Evolutionary conservation across 2,113 vertebrate genomes (phyloP), one percentile per base, ranked within the genome.

Genomic region (Girardinichthys multiradiatus): DNA sequence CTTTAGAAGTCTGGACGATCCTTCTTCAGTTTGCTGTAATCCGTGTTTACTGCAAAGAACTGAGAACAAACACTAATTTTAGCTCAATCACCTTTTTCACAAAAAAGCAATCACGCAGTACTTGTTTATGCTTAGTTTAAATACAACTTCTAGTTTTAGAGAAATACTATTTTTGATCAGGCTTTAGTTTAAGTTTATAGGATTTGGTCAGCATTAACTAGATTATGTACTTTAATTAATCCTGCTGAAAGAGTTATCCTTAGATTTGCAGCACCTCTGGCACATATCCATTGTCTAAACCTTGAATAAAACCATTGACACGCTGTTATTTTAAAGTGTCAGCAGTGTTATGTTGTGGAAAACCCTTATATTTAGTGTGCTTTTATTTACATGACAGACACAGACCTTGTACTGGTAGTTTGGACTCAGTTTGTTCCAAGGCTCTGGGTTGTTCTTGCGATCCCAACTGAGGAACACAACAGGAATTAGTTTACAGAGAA

Each of bases 1-100:
- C 72, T 96, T 86, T 92, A 98, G 93, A 94, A 98, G 72, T 98
- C 96, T 26, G 96, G 97, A n/a, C 97, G 89, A 37, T 99, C 90
- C 90, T 98, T 98, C 92, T 98, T 96, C 92, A 98, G 95, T 68
- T 94, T 96, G 84, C 92, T 95, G 95, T 99, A 98, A 90, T 98
- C 96, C 57, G 92, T 90, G 76, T 95, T 96, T 33, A 97, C 94
- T 0, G 95, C 12, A 61, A 76, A 94, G 70, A 99, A 96, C 96
- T 99, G 90, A 78, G 51, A 74, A 57, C 3, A 65, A 48, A 51
- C 2, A 88, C 1, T 27, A 12, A 17, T 3, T 0, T 69, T 21
- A 64, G 51, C 2, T 62, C 1, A 12, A 51, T 19, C 15, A 60
- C 8, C 21, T n/a, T n/a, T n/a, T 26, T 57, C 4, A 57, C 21